Conservation (phyloP, 2,797 vertebrate species). For the Hyperoplus immaculatus region DNA sequence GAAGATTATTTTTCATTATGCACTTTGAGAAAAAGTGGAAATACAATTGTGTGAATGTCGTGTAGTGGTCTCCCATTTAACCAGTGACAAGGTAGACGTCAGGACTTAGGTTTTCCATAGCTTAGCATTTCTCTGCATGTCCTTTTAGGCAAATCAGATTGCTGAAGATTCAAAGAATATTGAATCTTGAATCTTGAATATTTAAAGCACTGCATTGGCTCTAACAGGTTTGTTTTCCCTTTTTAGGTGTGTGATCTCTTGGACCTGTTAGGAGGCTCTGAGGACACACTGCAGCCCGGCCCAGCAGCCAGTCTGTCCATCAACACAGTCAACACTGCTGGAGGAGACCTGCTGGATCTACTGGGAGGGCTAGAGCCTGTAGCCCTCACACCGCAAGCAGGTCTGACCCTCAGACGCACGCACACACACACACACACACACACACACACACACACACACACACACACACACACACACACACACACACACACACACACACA, state of each 20-base stretch:
- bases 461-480: neutral
- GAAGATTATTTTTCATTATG: too few relatives aligned
- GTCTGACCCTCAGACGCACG: slow-evolving; percentile 34
- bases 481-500: neutral
- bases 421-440: slow-evolving; percentile 1
- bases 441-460: neutral
- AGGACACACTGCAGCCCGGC: slow-evolving; percentile 67
- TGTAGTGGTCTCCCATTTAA: neutral
- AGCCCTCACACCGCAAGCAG: slow-evolving; percentile 50
- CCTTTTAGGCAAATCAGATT: neutral
- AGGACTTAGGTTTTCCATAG: neutral
- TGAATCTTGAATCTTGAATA: too few relatives aligned
- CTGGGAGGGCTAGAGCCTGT: slow-evolving; percentile 82
- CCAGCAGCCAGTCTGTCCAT: slow-evolving; percentile 30
- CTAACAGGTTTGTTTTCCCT: neutral
- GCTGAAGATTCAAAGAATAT: too few relatives aligned
- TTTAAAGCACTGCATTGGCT: neutral
- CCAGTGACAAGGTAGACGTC: neutral
- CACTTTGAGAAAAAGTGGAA: too few relatives aligned
- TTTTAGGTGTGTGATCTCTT: slow-evolving; percentile 87
- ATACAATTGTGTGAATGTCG: too few relatives aligned
- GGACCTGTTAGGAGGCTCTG: slow-evolving; percentile 86
- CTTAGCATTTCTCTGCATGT: neutral
- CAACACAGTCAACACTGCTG: slow-evolving; percentile 49
- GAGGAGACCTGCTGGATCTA: slow-evolving; percentile 85